Evolutionary conservation across 2,797 vertebrate species (phyloP), one percentile per base, ranked within the genome.

Genomic region (Echeneis naucrates): DNA sequence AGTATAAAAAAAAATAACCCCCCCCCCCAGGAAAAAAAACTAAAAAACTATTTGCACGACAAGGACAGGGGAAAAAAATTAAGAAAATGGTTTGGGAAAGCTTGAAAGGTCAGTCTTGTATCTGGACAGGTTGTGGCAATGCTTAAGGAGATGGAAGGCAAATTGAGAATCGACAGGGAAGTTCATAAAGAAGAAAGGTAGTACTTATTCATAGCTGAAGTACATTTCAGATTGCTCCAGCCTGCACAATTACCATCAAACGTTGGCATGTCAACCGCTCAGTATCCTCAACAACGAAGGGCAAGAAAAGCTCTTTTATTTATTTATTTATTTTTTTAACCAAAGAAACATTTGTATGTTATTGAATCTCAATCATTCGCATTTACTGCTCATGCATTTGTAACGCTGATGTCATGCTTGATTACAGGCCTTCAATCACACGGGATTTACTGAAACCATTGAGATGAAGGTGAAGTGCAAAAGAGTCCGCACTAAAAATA

Each of bases 361-460:
- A 57, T 37, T 11, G 6, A 53, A 66, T 64, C 27, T 57, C 64
- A 81, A 56, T 86, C 62, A 60, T 55, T 21, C 26, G 56, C 56
- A 67, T 71, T 84, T 71, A 73, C 14, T 59, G 32, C 73, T 51
- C 53, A 59, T 75, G 56, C 40, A 61, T 80, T 52, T 68, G 30
- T 52, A 54, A 56, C 58, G 44, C 67, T 45, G n/a, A n/a, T n/a
- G n/a, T n/a, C n/a, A n/a, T 44, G 33, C 51, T 66, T 83, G 79
- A 87, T 89, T 79, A 66, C 30, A 61, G 69, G 52, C 58, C 44
- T 83, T 80, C 81, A 85, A 85, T 87, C 82, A 82, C 64, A 75
- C 3, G 4, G n/a, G 38, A 73, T 88, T 88, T 72, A 85, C 24
- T 44, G 23, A 32, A 64, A 40, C 59, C 63, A 54, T 33, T 11